Conservation (phyloP, 2,888 invertebrate species). For the Ptilodon capucinus region DNA sequence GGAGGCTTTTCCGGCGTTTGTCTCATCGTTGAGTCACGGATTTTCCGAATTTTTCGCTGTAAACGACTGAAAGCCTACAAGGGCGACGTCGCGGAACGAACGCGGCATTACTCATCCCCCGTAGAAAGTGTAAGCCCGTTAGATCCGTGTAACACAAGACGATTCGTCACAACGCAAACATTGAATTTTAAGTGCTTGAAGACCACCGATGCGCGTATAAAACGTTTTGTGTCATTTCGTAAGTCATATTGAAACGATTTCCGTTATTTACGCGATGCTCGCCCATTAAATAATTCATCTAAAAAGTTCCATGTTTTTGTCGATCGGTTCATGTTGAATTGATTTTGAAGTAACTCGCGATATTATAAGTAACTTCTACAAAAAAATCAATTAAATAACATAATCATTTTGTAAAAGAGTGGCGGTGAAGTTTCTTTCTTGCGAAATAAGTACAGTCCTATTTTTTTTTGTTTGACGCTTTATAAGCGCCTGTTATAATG, state of each 20-base stretch:
- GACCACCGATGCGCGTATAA: constrained; percentile 14
- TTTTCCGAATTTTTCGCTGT: constrained; percentile 70
- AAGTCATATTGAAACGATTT: constrained; percentile 22
- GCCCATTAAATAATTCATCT: constrained; percentile 32
- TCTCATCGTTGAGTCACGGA: constrained; percentile 69
- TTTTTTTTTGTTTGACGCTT: too few relatives aligned
- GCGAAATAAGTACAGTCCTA: too few relatives aligned
- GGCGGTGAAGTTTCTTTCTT: too few relatives aligned
- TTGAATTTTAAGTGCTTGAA: constrained; percentile 43
- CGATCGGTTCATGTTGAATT: constrained; percentile 19
- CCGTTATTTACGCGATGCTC: constrained; percentile 20
- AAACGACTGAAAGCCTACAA: constrained; percentile 69
- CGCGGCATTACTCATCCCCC: constrained; percentile 63
- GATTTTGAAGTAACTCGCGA: neutral
- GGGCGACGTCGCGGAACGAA: constrained; percentile 49
- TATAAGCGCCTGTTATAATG: too few relatives aligned
- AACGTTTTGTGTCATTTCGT: constrained; percentile 18
- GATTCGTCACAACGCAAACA: constrained; percentile 50
- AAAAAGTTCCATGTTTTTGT: constrained; percentile 16
- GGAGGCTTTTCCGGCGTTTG: constrained; percentile 69
- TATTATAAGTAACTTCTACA: too few relatives aligned
- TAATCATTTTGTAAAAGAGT: too few relatives aligned
- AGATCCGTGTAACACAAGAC: constrained; percentile 46
- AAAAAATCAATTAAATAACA: too few relatives aligned
- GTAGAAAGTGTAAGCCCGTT: constrained; percentile 54